Percentiles rank a stretch among this genome's conserved stretches.
These are phyloP conservation scores for Lysandra bellargus DNA, from an alignment of 2,888 invertebrate genomes.

Conservation along the genomic window DNA sequence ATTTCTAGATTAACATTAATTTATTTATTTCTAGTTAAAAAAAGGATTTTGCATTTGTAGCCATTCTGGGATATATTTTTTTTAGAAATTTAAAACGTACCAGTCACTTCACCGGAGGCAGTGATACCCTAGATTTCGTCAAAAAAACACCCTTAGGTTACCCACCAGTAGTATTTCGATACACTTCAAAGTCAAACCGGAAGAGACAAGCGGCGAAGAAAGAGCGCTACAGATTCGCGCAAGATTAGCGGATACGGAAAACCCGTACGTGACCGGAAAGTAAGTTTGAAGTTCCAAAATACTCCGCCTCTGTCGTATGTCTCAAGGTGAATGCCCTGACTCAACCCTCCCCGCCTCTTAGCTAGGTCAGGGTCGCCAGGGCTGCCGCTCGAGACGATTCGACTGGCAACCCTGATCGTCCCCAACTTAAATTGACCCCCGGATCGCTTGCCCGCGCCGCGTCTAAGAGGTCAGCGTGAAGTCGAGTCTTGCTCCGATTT, in stretches of 20 bases:
- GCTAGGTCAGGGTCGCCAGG: constrained; percentile 77
- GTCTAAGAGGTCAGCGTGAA: constrained; percentile 45
- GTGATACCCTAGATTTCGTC: no score
- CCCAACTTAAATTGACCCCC: constrained; percentile 56
- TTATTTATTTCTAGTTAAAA: no score
- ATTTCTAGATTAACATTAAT: no score
- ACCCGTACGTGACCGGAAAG: constrained; percentile 34
- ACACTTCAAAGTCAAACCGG: not conserved
- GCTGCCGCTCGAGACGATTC: constrained; percentile 42
- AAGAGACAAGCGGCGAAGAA: not conserved
- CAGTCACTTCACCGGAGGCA: no score
- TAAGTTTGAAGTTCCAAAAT: constrained; percentile 41
- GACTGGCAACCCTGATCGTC: not conserved
- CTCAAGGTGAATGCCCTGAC: constrained; percentile 76
- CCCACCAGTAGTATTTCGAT: not conserved
- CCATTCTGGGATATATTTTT: no score
- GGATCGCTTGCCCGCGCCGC: constrained; percentile 35
- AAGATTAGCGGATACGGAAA: constrained; percentile 31
- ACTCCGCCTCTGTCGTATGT: constrained; percentile 58
- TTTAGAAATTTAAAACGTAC: no score
- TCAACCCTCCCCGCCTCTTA: constrained; percentile 72
- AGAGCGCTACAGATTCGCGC: not conserved
- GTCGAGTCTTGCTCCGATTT: constrained; percentile 63
- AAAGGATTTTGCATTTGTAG: no score
- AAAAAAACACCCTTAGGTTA: no score